Percentiles rank a stretch among this genome's conserved stretches.
phyloP scores from a whole-genome alignment of 2,113 vertebrate genomes.

The Engraulis encrasicolus region DNA sequence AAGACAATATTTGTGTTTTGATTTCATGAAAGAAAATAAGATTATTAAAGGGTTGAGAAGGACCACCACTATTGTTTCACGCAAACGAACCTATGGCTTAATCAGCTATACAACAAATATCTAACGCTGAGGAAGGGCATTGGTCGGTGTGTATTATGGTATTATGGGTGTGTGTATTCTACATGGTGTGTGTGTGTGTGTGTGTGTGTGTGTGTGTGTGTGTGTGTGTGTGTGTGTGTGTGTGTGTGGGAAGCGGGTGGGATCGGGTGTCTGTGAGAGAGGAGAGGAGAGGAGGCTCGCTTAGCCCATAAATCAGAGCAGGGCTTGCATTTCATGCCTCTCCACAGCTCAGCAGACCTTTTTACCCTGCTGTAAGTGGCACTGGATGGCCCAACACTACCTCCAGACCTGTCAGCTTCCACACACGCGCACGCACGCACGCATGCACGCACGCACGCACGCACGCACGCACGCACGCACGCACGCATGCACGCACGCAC shows the following conservation, averaged over 20 bases:
- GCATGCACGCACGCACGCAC: slow-evolving; percentile 21
- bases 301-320: slow-evolving; percentile 76
- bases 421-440: slow-evolving; percentile 25
- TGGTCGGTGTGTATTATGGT: too few relatives aligned
- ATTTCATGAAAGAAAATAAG: too few relatives aligned
- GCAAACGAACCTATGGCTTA: too few relatives aligned
- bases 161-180: too few relatives aligned
- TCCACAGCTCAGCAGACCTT: slow-evolving; percentile 73
- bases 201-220: background rate
- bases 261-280: slow-evolving; percentile 65
- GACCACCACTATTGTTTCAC: too few relatives aligned
- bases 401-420: slow-evolving; percentile 44
- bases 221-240: slow-evolving; percentile 25
- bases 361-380: slow-evolving; percentile 77
- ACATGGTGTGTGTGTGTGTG: background rate
- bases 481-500: background rate
- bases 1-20: too few relatives aligned
- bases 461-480: background rate
- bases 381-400: slow-evolving; percentile 60
- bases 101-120: too few relatives aligned
- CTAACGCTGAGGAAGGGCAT: too few relatives aligned
- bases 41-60: too few relatives aligned
- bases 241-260: slow-evolving; percentile 55
- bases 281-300: slow-evolving; percentile 70
- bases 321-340: slow-evolving; percentile 75